These are phyloP conservation scores for Theocolax elegans DNA, from an alignment of 1,140 invertebrate genomes.

Conservation along the genomic window DNA sequence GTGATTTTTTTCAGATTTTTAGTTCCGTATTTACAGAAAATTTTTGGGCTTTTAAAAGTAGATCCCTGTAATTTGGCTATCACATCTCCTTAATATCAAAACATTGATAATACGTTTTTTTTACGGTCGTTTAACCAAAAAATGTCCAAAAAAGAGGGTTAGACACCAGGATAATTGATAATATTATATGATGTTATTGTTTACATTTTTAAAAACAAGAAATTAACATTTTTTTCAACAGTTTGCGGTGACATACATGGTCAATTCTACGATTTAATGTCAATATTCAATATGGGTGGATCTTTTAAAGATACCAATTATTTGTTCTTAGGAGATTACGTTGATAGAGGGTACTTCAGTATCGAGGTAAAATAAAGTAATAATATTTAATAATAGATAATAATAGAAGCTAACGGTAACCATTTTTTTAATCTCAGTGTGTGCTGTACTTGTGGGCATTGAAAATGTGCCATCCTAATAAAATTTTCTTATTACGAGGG, in stretches of 20 bases:
- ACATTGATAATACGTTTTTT: too few species aligned
- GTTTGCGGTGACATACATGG: slow-evolving; percentile 99
- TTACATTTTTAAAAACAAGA: too few species aligned
- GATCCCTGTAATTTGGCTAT: too few species aligned
- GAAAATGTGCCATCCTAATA: slow-evolving; percentile 98
- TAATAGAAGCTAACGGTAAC: slow-evolving; percentile 38
- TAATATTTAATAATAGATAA: not conserved
- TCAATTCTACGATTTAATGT: slow-evolving; percentile 99
- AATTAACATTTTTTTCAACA: slow-evolving; percentile 62
- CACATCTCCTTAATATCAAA: too few species aligned
- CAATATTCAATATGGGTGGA: slow-evolving; percentile 99
- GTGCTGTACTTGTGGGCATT: slow-evolving; percentile 99
- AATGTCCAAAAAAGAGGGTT: too few species aligned
- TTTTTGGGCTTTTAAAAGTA: too few species aligned
- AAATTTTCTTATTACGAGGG: slow-evolving; percentile 97
- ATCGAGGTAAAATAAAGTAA: slow-evolving; percentile 83
- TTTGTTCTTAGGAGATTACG: slow-evolving; percentile 99
- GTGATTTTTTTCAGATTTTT: too few species aligned
- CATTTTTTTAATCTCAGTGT: slow-evolving; percentile 82
- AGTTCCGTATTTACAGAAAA: too few species aligned
- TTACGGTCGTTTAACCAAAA: too few species aligned
- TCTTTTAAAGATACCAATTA: slow-evolving; percentile 98
- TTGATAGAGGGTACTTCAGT: slow-evolving; percentile 99
- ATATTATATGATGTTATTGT: too few species aligned
- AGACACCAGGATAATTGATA: too few species aligned